A percentile compares a stretch with the other conserved stretches of the same genome.
phyloP scores from a whole-genome alignment of 2,797 vertebrate genomes.

The Xerus rutilus region DNA sequence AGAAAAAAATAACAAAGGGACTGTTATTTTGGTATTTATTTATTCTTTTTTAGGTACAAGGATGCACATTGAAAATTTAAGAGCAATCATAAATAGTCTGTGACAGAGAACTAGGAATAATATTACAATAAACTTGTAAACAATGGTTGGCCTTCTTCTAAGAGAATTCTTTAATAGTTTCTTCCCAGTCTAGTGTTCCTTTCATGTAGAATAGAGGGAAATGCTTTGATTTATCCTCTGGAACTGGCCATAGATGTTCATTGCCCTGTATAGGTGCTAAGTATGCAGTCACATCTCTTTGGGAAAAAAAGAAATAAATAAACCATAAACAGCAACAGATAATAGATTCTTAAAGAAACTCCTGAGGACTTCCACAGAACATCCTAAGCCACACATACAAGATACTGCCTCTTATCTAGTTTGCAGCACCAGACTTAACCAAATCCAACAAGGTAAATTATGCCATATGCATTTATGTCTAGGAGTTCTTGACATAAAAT shows the following conservation, averaged over 20 bases:
- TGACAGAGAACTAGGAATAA: neutral
- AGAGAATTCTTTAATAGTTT: neutral
- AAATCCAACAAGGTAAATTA: neutral
- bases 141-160: neutral
- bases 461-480: neutral
- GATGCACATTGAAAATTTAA: neutral
- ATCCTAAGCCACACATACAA: neutral
- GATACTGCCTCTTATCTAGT: neutral
- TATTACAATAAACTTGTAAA: neutral
- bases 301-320: neutral
- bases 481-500: neutral
- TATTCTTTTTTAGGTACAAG: slow-evolving; percentile 3
- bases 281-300: neutral
- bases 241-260: neutral
- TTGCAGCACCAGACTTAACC: neutral
- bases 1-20: neutral
- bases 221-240: neutral
- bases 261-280: neutral
- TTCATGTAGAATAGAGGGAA: neutral
- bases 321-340: neutral
- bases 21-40: neutral
- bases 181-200: neutral
- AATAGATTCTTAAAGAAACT: neutral
- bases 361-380: neutral
- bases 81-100: neutral